Percentiles rank a stretch among this genome's conserved stretches.
Conservation (phyloP, 2,113 vertebrate species). For the Cynopterus brachyotis region DNA sequence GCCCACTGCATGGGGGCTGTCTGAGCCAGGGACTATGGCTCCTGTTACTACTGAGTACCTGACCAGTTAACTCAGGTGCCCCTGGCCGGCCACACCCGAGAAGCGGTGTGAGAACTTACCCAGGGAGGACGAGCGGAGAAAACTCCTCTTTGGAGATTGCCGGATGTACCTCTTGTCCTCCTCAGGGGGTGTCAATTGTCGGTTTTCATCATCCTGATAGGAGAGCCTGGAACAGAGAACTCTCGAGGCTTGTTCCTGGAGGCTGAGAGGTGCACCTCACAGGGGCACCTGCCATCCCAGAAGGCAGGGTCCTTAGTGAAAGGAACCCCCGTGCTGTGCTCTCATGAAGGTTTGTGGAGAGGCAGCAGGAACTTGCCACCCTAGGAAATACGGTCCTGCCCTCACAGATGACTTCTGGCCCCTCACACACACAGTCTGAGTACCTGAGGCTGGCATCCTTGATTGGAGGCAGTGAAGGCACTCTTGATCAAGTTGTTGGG, state of each 20-base stretch:
- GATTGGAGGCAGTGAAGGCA: not conserved
- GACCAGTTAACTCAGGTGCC: not conserved
- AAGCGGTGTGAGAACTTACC: slow-evolving; percentile 81
- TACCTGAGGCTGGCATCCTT: not conserved
- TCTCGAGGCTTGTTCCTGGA: not conserved
- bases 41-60: not conserved
- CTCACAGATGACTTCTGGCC: fast-evolving
- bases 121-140: slow-evolving; percentile 94
- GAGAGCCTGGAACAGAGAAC: slow-evolving; percentile 88
- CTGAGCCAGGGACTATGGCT: not conserved
- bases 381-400: not conserved
- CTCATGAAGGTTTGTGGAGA: not conserved
- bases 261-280: not conserved
- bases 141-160: slow-evolving; percentile 92
- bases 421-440: not conserved
- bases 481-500: not conserved
- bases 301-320: not conserved
- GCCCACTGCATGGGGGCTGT: not conserved
- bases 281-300: not conserved
- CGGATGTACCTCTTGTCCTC: slow-evolving; percentile 84
- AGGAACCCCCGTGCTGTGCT: not conserved
- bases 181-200: slow-evolving; percentile 92
- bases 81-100: not conserved
- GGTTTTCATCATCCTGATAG: slow-evolving; percentile 93
- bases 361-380: not conserved